These are phyloP conservation scores for Seriola rivoliana DNA, from an alignment of 2,113 vertebrate species.

Conservation along the genomic window DNA sequence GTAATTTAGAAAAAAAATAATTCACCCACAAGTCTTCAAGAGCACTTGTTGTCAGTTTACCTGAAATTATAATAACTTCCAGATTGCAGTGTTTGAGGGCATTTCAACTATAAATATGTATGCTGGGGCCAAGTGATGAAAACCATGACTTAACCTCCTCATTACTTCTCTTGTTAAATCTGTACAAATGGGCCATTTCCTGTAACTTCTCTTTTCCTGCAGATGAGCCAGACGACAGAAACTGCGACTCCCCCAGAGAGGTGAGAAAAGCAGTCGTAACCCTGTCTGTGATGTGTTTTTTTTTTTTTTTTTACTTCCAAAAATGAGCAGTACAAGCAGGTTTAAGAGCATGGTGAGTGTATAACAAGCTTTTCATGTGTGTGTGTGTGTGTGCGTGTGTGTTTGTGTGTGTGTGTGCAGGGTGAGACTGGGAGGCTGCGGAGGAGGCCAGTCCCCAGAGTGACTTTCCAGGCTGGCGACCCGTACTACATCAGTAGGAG, in stretches of 20 bases:
- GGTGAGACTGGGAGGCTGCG: conserved; percentile 91
- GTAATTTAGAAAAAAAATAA: neutral
- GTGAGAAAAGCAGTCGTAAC: conserved; percentile 81
- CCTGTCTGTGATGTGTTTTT: neutral
- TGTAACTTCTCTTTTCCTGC: conserved; percentile 65
- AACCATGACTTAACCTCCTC: conserved; percentile 54
- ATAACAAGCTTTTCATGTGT: conserved; percentile 42
- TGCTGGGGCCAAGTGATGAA: conserved; percentile 52
- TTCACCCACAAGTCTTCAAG: neutral
- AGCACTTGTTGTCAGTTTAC: conserved; percentile 1
- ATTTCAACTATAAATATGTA: conserved; percentile 47
- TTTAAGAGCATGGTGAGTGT: neutral
- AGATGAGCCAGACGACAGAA: conserved; percentile 92
- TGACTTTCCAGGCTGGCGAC: conserved; percentile 97
- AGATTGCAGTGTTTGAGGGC: conserved; percentile 38
- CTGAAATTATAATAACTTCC: conserved; percentile 40
- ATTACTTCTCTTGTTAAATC: conserved; percentile 59
- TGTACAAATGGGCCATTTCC: conserved; percentile 68
- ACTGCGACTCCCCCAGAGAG: conserved; percentile 91
- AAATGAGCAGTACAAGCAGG: conserved; percentile 13
- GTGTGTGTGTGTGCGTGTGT: conserved; percentile 61
- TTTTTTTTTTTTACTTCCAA: neutral
- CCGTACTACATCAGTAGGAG: conserved; percentile 98
- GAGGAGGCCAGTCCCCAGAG: conserved; percentile 93
- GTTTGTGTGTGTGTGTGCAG: conserved; percentile 78